Evolutionary conservation across 2,888 invertebrate species (phyloP), one percentile per base, ranked within the genome.

Genomic region (Caenorhabditis parvicauda): DNA sequence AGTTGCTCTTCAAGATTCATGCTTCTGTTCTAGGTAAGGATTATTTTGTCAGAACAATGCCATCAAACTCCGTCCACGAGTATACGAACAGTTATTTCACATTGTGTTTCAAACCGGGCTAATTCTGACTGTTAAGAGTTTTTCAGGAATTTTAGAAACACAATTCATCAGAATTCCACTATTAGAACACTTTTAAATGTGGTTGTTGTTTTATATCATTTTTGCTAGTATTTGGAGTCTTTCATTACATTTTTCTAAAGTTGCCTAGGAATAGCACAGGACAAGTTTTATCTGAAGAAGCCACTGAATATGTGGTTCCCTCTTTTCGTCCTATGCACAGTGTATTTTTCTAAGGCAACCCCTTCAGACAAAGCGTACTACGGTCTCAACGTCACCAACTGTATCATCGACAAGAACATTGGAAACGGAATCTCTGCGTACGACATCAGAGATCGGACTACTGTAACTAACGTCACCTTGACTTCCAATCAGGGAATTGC

Each of bases 341-440:
- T n/a, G n/a, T 32, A 32, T 12, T n/a, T 32, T 32, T 12, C n/a
- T 32, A 9, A 32, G 35, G 35, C 35, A 35, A 37, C 32, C 32
- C 7, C 47, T 74, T 49, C 46, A 72, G 77, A 79, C 60, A 77
- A 79, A 56, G 76, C 78, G 3, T 76, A 74, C 50, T 91, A 89
- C 81, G 94, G 95, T 82, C 84, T 95, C 52, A 90, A 90, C 75
- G 86, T 98, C 19, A 89, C 89, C 0, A 88, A 90, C 76, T 89
- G 91, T 1, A 87, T 88, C 32, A 87, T 96, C 58, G 88, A 88
- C 2, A 89, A 90, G 81, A 98, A 98, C 83, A 89, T 89, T 70
- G 95, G 95, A 0, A 88, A 93, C 81, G 98, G 98, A 9, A 87
- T 98, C 48, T 90, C 87, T n/a, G 87, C 91, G 14, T 91, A 93